Percentiles rank a stretch among this genome's conserved stretches.
Evolutionary conservation across 2,113 vertebrate species (phyloP).

Genomic region (Corythornis cristatus): DNA sequence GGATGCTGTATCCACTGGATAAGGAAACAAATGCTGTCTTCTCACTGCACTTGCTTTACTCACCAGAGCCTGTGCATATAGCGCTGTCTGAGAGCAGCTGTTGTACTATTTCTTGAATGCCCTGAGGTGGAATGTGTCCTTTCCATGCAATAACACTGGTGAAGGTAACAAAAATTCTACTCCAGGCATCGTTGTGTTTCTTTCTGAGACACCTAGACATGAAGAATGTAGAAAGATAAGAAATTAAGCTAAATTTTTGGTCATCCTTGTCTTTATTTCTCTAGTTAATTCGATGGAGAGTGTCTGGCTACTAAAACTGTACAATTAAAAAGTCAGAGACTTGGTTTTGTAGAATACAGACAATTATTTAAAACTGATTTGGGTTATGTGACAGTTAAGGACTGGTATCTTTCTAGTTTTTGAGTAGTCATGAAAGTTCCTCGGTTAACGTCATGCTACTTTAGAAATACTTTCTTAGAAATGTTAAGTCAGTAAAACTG

Average conservation of each 20-base stretch:
- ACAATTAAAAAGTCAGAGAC: background rate
- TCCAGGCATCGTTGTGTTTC: background rate
- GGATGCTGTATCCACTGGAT: background rate
- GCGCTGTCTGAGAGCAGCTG: background rate
- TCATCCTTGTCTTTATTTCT: background rate
- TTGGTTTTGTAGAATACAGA: background rate
- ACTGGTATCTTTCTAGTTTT: background rate
- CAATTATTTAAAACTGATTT: background rate
- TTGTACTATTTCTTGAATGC: background rate
- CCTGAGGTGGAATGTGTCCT: background rate
- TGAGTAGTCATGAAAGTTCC: background rate
- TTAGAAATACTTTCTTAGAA: background rate
- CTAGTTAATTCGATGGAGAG: background rate
- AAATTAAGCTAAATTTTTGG: background rate
- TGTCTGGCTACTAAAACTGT: background rate
- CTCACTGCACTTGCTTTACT: background rate
- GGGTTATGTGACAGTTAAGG: background rate
- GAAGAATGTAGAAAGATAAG: background rate
- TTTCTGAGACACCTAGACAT: background rate
- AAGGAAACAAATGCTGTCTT: background rate
- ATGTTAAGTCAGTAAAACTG: background rate
- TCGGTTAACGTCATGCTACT: background rate
- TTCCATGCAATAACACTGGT: background rate
- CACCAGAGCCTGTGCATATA: background rate
- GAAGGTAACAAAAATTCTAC: background rate